Evolutionary conservation across 2,797 vertebrate species (phyloP).

Genomic region (Sebastes cheni): DNA sequence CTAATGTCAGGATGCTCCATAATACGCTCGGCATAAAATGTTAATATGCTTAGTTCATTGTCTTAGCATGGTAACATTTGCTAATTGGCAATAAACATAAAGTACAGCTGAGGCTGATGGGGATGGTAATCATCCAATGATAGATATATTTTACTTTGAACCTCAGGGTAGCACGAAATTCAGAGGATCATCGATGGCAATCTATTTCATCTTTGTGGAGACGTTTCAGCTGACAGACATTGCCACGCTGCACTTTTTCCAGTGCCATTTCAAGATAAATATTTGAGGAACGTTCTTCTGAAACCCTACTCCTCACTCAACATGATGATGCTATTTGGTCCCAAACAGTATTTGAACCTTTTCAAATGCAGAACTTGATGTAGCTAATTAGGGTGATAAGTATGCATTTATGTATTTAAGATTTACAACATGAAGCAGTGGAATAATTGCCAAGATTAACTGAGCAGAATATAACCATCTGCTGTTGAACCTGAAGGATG

Average conservation of each 20-base stretch:
- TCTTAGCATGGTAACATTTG: not conserved
- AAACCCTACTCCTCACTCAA: not conserved
- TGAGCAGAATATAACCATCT: not conserved
- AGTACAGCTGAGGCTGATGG: not conserved
- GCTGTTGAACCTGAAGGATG: constrained; percentile 2
- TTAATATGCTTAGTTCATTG: not conserved
- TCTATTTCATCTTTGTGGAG: not conserved
- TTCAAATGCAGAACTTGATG: not conserved
- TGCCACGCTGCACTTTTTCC: not conserved
- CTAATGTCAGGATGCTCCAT: not conserved
- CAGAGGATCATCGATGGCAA: not conserved
- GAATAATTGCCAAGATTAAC: not conserved
- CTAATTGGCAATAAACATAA: not conserved
- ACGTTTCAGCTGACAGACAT: not conserved
- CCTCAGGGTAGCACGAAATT: not conserved
- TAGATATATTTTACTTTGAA: not conserved
- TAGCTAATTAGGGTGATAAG: constrained; percentile 1
- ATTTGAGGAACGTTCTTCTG: not conserved
- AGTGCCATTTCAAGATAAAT: not conserved
- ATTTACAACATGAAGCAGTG: not conserved
- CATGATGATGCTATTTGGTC: not conserved
- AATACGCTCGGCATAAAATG: not conserved
- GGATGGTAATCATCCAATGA: not conserved
- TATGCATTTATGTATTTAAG: not conserved
- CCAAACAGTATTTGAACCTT: not conserved